Evolutionary conservation across 2,797 vertebrate genomes (phyloP), one percentile per base, ranked within the genome.

Genomic region (Acanthis flammea): DNA sequence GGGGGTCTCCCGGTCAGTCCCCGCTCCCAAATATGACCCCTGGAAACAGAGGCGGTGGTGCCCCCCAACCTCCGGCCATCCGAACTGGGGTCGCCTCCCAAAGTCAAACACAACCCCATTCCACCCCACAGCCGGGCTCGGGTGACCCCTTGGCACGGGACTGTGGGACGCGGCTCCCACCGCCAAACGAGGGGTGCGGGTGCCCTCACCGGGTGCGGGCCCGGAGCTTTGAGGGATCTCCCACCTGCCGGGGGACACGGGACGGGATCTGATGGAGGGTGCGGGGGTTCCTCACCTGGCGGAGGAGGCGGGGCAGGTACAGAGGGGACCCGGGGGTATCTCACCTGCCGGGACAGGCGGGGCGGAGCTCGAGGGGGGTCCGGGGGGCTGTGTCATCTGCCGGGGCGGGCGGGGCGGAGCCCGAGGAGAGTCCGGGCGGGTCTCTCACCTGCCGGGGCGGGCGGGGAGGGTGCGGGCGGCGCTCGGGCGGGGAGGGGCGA

Each of bases 11-110:
- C 22, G 54, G 54, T 55, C 54, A 33, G n/a, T n/a, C 9, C 15
- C 23, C 9, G 24, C 21, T 53, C 47, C 9, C 14, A 66, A 19
- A 14, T 9, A 21, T 0, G 25, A 21, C 9, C 19, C 30, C 23
- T 11, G 39, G 16, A 23, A 30, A 41, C 1, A 27, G 45, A 45
- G 28, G 22, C 47, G 70, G 12, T 5, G 22, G 27, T 44, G 22
- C 2, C 9, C 19, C 12, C 4, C 51, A 47, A 0, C 10, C 10
- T 12, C 8, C 15, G 6, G 3, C 51, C 44, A 57, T 37, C 28
- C 45, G 7, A 21, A 10, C 24, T 23, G 44, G 14, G n/a, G 17
- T 8, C 12, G 4, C 63, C 28, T 65, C 54, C 58, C 63, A 30
- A 41, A 82, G 8, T 7, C 9, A 44, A 30, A 54, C 62, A 54